Evolutionary conservation across 2,888 invertebrate species (phyloP), one percentile per base, ranked within the genome.

Genomic region (Eutolmus rufibarbis): DNA sequence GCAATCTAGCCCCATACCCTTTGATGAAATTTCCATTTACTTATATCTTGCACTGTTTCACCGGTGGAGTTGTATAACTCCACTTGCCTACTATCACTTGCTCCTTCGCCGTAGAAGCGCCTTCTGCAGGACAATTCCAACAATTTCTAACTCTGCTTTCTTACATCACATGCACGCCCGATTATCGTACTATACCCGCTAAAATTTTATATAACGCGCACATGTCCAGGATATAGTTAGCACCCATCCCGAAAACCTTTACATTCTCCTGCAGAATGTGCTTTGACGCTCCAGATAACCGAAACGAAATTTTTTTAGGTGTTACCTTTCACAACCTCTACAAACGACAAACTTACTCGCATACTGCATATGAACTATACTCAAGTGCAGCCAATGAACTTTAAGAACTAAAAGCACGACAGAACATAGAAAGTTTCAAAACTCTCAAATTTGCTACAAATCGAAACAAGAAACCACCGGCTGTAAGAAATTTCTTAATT

Each of bases 381-480:
- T 40, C 40, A 37, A 76, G 76, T 34, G 40, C 76, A 76, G 2
- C 28, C 19, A 66, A 66, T 66, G 66, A 66, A 66, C 66, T 66
- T 23, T 76, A 76, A 37, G 76, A 76, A 76, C 8, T 37, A 76
- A 57, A 57, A 8, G 19, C 31, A 78, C 43, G 43, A 40, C 9
- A 46, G 28, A 79, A 79, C 51, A 16, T 31, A 78, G 34, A 82
- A 66, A 57, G 34, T 56, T 82, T 82, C n/a, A 82, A 82, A 40
- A 31, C 57, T 19, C n/a, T 34, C 37, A 82, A 56, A 37, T 37
- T 66, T 14, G 57, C 28, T 23, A 34, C 31, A 82, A 82, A 34
- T 66, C 34, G 34, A 57, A 82, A 82, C 46, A 9, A 37, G 9
- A 82, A 82, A 66, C 82, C 82, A 82, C 82, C 82, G 82, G 66